Percentiles rank a stretch among this genome's conserved stretches.
Evolutionary conservation across 2,888 invertebrate genomes (phyloP).

Genomic region (Stenurella melanura): DNA sequence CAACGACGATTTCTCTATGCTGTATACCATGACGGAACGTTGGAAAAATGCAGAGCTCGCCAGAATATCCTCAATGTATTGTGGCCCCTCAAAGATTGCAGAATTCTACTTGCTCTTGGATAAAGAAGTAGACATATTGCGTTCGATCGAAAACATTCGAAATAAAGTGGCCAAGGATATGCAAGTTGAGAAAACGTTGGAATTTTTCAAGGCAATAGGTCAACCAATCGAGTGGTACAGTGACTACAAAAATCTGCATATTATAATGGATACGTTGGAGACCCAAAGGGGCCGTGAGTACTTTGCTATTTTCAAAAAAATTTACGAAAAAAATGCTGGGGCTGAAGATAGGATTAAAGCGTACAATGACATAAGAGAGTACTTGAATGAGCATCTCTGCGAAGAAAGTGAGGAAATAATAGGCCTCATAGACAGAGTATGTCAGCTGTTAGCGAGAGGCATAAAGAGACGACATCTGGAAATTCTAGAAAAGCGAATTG

Average conservation of each 20-base stretch:
- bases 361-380: constrained; percentile 81
- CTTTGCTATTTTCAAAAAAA: constrained; percentile 82
- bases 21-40: constrained; percentile 81
- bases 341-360: constrained; percentile 80
- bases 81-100: constrained; percentile 82
- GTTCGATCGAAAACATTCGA: constrained; percentile 82
- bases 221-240: constrained; percentile 77
- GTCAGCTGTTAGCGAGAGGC: constrained; percentile 80
- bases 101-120: constrained; percentile 83
- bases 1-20: constrained; percentile 83
- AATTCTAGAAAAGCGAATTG: constrained; percentile 81
- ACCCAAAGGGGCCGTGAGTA: constrained; percentile 87
- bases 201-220: constrained; percentile 79
- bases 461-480: constrained; percentile 78
- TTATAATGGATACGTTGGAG: constrained; percentile 88
- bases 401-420: constrained; percentile 77
- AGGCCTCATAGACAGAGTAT: constrained; percentile 82
- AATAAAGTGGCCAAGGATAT: constrained; percentile 78
- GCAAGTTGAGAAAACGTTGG: constrained; percentile 77
- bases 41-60: constrained; percentile 81
- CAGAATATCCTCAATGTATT: constrained; percentile 79
- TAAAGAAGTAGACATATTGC: constrained; percentile 82
- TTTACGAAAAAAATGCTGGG: constrained; percentile 77
- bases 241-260: constrained; percentile 76
- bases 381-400: constrained; percentile 79